Evolutionary conservation across 2,113 vertebrate genomes (phyloP).

Genomic region (Macrotus californicus): DNA sequence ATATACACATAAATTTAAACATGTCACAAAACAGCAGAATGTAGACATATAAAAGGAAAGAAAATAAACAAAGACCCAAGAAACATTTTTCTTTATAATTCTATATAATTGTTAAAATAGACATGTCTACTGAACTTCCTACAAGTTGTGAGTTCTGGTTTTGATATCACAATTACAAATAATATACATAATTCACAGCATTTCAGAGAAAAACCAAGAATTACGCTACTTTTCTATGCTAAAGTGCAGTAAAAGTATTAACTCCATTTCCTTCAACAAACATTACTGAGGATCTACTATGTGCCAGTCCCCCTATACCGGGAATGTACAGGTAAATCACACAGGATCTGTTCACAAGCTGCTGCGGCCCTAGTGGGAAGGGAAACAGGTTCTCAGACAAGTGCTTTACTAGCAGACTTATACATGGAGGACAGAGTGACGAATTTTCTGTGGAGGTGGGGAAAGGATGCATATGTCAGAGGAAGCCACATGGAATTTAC

Average conservation of each 20-base stretch:
- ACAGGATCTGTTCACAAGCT: not conserved
- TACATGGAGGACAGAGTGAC: not conserved
- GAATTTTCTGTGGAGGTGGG: not conserved
- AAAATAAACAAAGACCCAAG: conserved; percentile 30
- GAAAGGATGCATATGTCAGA: not conserved
- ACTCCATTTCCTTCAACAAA: not conserved
- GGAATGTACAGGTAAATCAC: not conserved
- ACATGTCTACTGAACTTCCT: not conserved
- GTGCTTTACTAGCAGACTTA: not conserved
- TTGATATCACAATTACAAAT: not conserved
- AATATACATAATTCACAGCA: not conserved
- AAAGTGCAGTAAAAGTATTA: not conserved
- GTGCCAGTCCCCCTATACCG: not conserved
- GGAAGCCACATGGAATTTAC: not conserved
- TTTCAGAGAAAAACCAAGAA: not conserved
- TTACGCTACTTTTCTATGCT: not conserved
- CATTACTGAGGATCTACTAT: not conserved
- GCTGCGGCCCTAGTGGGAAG: not conserved
- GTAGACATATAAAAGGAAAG: conserved; percentile 37
- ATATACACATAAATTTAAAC: conserved; percentile 47
- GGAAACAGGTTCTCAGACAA: not conserved
- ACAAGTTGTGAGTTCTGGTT: not conserved
- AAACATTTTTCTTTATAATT: conserved; percentile 18
- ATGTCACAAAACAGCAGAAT: conserved; percentile 27
- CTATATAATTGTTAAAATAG: not conserved